phyloP scores from a whole-genome alignment of 2,888 invertebrate genomes.

The Drosophila mimica region DNA sequence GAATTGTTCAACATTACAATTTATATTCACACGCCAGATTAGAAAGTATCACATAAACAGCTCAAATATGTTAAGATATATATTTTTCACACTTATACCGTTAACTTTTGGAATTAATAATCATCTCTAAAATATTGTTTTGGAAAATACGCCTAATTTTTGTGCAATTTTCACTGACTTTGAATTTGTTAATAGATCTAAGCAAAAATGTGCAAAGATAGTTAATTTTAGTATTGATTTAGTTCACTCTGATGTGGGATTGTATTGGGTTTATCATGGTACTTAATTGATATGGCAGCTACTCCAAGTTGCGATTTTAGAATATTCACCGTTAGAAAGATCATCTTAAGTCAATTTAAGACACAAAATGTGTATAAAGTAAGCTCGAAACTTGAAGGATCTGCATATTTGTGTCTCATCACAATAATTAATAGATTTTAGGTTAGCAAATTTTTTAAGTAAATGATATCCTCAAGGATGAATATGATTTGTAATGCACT shows the following conservation, averaged over 20 bases:
- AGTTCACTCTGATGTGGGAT: not conserved
- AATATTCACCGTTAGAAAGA: not conserved
- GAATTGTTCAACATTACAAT: conserved; percentile 28
- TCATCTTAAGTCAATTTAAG: not conserved
- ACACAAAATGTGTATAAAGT: no score
- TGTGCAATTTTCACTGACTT: not conserved
- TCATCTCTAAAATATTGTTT: not conserved
- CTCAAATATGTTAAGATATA: not conserved
- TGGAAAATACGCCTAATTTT: not conserved
- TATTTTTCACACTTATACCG: not conserved
- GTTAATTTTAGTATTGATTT: not conserved
- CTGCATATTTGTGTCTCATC: not conserved
- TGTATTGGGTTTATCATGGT: not conserved
- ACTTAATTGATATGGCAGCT: not conserved
- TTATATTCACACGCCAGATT: conserved; percentile 33
- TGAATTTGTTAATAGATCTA: not conserved
- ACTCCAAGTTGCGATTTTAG: not conserved
- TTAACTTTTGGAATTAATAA: not conserved
- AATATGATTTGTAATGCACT: not conserved
- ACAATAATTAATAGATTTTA: not conserved
- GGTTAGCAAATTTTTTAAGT: not conserved
- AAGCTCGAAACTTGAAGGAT: not conserved
- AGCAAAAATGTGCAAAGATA: not conserved
- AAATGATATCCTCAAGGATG: not conserved
- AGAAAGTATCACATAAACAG: conserved; percentile 23